Evolutionary conservation across 2,888 invertebrate species (phyloP), one percentile per base, ranked within the genome.

Genomic region (Drosophila longiperda): DNA sequence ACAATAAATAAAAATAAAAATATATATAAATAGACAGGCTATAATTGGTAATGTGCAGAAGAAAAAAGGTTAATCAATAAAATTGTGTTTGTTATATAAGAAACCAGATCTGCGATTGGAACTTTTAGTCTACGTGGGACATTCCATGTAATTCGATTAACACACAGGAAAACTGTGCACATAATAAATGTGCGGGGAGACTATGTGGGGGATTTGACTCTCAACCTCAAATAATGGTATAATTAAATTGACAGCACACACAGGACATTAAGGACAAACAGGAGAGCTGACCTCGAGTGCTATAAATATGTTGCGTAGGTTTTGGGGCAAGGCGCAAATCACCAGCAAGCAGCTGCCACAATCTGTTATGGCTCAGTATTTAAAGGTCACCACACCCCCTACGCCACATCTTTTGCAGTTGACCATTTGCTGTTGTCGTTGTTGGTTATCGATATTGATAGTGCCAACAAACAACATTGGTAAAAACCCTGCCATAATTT

Each of bases 141-240:
- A 55, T n/a, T 38, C 26, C 54, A n/a, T 55, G 54, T 8, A n/a
- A n/a, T 26, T 32, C 78, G 75, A 88, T 88, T 87, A 87, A 83
- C 86, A 78, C 67, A 77, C 73, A 73, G 65, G 75, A 66, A 78
- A 78, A 78, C 73, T 67, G 66, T 58, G 66, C 62, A 75, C 70
- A 71, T 58, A 80, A 75, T 60, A 69, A 73, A 73, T 61, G 58
- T 11, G 23, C 6, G 5, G 15, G 33, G 7, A 3, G 6, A 17
- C 12, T 3, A 6, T 20, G 12, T 9, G 33, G 15, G 34, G 6
- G 23, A 15, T 4, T 36, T 64, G 33, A 58, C 60, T 52, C 65
- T 63, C 66, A 71, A 65, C 73, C 65, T 61, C 72, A 87, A 76
- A 72, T 87, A 83, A 83, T 84, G 69, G 80, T 74, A 80, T 84